Evolutionary conservation across 2,888 invertebrate species (phyloP), one percentile per base, ranked within the genome.

Genomic region (Cantharis rustica): DNA sequence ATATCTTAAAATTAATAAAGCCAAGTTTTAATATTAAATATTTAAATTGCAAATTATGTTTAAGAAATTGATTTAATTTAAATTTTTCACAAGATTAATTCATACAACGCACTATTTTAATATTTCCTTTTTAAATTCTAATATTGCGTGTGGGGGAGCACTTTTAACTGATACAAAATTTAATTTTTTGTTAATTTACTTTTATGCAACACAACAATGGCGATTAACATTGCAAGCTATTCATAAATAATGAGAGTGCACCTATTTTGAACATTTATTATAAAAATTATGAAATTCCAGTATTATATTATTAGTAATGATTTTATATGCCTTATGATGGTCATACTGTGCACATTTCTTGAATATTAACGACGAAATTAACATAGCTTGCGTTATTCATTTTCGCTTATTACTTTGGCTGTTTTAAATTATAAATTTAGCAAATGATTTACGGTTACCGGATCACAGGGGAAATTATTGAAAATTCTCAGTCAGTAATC

Each of bases 351-450:
- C 73, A 75, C 79, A 80, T 80, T 80, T 82, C 80, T 80, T 79
- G 83, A 83, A 82, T 83, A 81, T 81, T 82, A 83, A 83, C 80
- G 81, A 80, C 76, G 79, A 78, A 81, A 82, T 83, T 82, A 82
- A 79, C 79, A 82, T 69, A 69, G 13, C 80, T 78, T 77, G 75
- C 77, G 16, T 62, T 72, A 69, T 80, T 73, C 70, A 27, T 66
- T 73, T 75, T 75, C 75, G 76, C 79, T 80, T 69, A 71, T 76
- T 73, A 72, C 72, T 74, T 73, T 23, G 69, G 17, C 17, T n/a
- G 17, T 73, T 76, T 72, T 73, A 72, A 75, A 72, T 73, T 73
- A 62, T 20, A 68, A 17, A 16, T 72, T 64, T 26, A n/a, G 47
- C n/a, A 47, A 47, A 47, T 47, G 4, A 47, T 47, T 13, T 31